These are phyloP conservation scores for Chironomus tepperi DNA, from an alignment of 1,140 invertebrate genomes.

Conservation along the genomic window DNA sequence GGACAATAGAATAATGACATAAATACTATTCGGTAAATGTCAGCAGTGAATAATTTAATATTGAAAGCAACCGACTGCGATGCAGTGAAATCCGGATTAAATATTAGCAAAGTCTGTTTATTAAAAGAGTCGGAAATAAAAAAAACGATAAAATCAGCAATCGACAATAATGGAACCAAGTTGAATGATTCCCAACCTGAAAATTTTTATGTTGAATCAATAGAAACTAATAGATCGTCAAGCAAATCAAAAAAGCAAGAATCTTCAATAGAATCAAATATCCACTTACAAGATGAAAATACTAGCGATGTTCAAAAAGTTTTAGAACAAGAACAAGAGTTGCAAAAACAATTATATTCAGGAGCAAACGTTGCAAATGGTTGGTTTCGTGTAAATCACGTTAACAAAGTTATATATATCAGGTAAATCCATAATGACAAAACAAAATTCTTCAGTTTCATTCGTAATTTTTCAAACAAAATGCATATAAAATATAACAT, in stretches of 20 bases:
- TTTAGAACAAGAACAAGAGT: constrained; percentile 3
- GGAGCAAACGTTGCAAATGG: constrained; percentile 38
- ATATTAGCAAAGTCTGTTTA: not conserved
- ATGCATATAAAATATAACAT: too few species aligned
- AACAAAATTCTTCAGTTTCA: too few species aligned
- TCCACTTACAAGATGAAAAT: not conserved
- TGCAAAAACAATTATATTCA: constrained; percentile 18
- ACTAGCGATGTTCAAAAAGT: not conserved
- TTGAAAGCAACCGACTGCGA: constrained; percentile 9
- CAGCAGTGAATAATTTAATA: not conserved
- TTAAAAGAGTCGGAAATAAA: not conserved
- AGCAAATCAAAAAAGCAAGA: not conserved
- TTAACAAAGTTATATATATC: constrained; percentile 40
- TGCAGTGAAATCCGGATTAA: not conserved
- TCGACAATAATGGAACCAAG: constrained; percentile 17
- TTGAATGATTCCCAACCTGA: not conserved
- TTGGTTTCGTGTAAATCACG: constrained; percentile 36
- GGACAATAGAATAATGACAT: not conserved
- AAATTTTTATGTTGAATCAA: not conserved
- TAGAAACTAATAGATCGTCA: too few species aligned
- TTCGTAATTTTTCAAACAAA: too few species aligned
- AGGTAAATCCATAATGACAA: too few species aligned
- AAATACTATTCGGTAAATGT: not conserved
- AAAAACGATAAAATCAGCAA: not conserved
- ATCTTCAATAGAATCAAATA: not conserved